Evolutionary conservation across 2,797 vertebrate genomes (phyloP).

Genomic region (Lemur catta): DNA sequence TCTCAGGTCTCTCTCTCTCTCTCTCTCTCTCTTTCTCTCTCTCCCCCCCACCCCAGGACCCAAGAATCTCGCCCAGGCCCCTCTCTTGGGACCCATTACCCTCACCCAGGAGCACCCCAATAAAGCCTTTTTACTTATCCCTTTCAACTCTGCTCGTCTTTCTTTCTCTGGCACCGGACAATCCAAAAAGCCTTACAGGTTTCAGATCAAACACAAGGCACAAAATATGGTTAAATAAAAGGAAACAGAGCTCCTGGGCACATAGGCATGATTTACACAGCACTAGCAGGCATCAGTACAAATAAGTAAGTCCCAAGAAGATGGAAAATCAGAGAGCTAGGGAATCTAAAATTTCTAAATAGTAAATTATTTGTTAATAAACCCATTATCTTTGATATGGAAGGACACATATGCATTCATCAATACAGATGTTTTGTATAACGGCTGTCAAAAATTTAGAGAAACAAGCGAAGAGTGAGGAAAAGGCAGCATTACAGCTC

Average conservation of each 20-base stretch:
- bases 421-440: neutral
- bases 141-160: no score
- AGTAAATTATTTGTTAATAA: neutral
- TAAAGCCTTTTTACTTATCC: no score
- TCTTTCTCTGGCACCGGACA: no score
- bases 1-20: no score
- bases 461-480: constrained; percentile 6
- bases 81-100: no score
- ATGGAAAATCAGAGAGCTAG: neutral
- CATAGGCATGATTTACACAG: neutral
- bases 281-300: neutral
- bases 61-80: no score
- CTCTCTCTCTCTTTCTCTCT: no score
- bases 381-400: neutral
- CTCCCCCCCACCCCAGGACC: no score
- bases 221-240: neutral
- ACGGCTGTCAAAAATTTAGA: neutral
- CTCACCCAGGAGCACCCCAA: no score
- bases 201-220: neutral
- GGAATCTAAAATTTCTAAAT: neutral
- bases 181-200: no score
- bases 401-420: neutral
- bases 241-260: neutral
- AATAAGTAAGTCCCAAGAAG: neutral
- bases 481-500: neutral